A percentile compares a stretch with the other conserved stretches of the same genome.
These are phyloP conservation scores for Pteropus alecto DNA, from an alignment of 2,113 vertebrate species.

Conservation along the genomic window DNA sequence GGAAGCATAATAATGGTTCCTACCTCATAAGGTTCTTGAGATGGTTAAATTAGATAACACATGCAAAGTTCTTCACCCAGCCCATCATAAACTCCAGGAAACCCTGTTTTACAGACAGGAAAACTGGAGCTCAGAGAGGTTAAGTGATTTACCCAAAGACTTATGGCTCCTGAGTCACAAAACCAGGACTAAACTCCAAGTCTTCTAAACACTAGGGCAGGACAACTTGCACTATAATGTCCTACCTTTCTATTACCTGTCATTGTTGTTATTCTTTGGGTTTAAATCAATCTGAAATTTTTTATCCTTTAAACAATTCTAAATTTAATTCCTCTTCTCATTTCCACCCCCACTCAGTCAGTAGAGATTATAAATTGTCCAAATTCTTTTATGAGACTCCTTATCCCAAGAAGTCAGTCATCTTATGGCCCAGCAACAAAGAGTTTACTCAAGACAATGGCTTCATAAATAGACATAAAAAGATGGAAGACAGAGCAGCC, in stretches of 20 bases:
- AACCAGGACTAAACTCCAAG: not conserved
- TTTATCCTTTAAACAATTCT: conserved; percentile 1
- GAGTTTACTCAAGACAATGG: conserved; percentile 62
- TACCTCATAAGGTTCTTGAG: not conserved
- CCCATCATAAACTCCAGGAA: not conserved
- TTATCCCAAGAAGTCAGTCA: conserved; percentile 11
- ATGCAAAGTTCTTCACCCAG: not conserved
- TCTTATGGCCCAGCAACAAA: conserved; percentile 48
- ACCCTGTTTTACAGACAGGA: not conserved
- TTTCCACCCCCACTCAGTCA: not conserved
- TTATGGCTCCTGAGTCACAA: not conserved
- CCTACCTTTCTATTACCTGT: not conserved
- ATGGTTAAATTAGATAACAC: not conserved
- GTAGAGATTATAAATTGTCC: conserved; percentile 8
- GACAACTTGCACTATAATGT: not conserved
- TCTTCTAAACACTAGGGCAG: not conserved
- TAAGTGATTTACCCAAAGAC: not conserved
- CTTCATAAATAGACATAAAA: conserved; percentile 56
- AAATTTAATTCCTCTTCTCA: conserved; percentile 11
- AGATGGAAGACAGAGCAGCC: not conserved
- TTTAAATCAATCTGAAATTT: not conserved
- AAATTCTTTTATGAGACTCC: conserved; percentile 23
- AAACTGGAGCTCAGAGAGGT: not conserved
- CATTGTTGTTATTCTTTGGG: not conserved
- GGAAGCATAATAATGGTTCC: not conserved